These are phyloP conservation scores for roundworm (Caenorhabditis elegans) DNA, from an alignment of 1,140 invertebrate genomes.

Conservation along the genomic window DNA sequence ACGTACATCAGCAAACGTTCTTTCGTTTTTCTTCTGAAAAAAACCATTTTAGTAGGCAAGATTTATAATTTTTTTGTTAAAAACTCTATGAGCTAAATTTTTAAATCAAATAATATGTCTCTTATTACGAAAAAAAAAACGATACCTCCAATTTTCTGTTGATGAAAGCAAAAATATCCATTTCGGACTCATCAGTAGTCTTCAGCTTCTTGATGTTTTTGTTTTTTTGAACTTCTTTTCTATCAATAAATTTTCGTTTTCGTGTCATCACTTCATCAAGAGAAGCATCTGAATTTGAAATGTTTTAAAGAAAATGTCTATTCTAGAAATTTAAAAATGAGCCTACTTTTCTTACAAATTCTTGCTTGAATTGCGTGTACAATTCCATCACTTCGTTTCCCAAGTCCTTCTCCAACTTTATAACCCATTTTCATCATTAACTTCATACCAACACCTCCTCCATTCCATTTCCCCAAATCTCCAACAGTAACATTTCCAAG, in stretches of 20 bases:
- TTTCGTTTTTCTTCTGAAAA: neutral
- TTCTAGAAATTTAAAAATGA: neutral
- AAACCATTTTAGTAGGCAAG: too few relatives aligned
- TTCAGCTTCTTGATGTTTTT: neutral
- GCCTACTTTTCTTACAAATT: conserved; percentile 16
- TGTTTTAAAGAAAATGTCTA: neutral
- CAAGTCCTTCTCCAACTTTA: conserved; percentile 22
- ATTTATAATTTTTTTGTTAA: too few relatives aligned
- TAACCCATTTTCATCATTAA: conserved; percentile 34
- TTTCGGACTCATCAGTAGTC: neutral
- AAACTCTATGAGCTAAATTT: too few relatives aligned
- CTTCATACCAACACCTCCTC: conserved; percentile 13
- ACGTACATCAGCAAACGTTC: neutral
- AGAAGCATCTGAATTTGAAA: neutral
- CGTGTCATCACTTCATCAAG: conserved; percentile 8
- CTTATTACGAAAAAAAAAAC: neutral
- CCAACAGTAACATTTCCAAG: neutral
- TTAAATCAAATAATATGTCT: too few relatives aligned
- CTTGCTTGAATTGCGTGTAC: conserved; percentile 24
- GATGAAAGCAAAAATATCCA: conserved; percentile 20
- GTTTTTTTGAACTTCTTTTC: neutral
- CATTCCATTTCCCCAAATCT: conserved; percentile 25
- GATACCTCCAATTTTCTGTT: neutral
- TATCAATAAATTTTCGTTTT: conserved; percentile 6
- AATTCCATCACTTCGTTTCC: conserved; percentile 24